Percentiles rank a stretch among this genome's conserved stretches.
phyloP scores from a whole-genome alignment of 2,113 vertebrate species.

The Lophotis ruficrista region DNA sequence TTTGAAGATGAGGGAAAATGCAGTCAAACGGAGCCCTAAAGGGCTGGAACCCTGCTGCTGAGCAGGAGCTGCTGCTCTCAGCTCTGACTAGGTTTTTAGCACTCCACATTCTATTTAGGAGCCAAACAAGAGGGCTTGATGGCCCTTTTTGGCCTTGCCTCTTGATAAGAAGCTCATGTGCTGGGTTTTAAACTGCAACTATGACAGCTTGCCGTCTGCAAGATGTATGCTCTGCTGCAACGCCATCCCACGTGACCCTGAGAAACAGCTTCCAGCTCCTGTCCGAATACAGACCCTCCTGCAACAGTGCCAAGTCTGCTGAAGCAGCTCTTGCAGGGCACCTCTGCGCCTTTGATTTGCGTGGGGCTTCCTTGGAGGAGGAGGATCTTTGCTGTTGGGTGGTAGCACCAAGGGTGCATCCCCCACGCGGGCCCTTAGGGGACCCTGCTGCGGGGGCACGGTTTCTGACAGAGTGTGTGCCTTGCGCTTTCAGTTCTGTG shows the following conservation, averaged over 20 bases:
- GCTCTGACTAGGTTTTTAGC: background rate
- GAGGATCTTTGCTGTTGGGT: background rate
- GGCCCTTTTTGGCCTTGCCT: background rate
- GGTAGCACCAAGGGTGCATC: background rate
- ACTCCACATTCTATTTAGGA: background rate
- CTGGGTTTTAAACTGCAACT: background rate
- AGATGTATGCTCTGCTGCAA: background rate
- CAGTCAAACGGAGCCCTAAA: background rate
- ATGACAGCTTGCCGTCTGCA: background rate
- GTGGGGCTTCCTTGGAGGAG: background rate
- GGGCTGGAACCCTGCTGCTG: background rate
- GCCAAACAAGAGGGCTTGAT: background rate
- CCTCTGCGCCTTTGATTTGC: background rate
- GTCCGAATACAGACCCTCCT: background rate
- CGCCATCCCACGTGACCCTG: background rate
- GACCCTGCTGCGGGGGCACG: background rate
- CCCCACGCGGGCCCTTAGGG: background rate
- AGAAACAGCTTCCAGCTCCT: background rate
- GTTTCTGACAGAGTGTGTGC: background rate
- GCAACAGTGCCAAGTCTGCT: background rate
- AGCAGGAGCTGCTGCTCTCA: background rate
- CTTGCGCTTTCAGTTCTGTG: slow-evolving; percentile 62
- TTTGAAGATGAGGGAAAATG: background rate
- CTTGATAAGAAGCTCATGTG: background rate
- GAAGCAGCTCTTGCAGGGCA: background rate